Base-by-base conservation (phyloP, 53 echinoderm and acorn worm genomes). In the Mesocentrotus franciscanus region DNA sequence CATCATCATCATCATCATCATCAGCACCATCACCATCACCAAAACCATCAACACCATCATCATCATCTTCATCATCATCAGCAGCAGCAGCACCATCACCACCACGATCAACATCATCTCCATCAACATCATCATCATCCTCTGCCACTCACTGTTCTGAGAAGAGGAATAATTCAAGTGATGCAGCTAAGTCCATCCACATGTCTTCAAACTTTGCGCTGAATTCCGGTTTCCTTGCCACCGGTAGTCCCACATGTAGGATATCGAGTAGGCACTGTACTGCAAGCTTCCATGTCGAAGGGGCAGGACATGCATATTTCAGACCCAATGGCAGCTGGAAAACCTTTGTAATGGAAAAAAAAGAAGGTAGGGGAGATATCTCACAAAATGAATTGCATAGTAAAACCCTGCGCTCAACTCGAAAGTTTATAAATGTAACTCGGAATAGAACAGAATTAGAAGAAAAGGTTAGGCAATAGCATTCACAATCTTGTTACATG, bases 221-320 rank as follows among this genome's bases (percentile, higher is more conserved):
- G 61, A 79, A 95, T 16, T 96, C 94, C 6, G 95, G 95, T 60
- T 98, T 94, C 78, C 99, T 95, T 0, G 99, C 99, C 8, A 99
- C 99, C 8, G 97, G 97, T 36, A 99, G 96, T 22, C 97, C 99
- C 70, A 99, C 96, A 26, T 95, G 96, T 29, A 99, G 94, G 90
- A 99, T 99, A 60, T 98, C 98, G 56, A 99, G 96, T 70, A 99
- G 96, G 84, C 97, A 97, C 92, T 97, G 93, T 79, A 99, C 97
- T 10, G 99, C 97, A 71, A 99, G 95, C 95, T 99, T 99, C 99
- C 99, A 99, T 7, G 99, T 98, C 26, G 95, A 96, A 26, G 97
- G 94, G 74, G 99, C 97, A 27, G 99, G 99, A 35, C 99, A 99
- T 4, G 97, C 99, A 87, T 99, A 98, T 96, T 99, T 99, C 90